Base-by-base conservation (phyloP, 2,888 invertebrate species). In the Microctonus hyperodae region DNA sequence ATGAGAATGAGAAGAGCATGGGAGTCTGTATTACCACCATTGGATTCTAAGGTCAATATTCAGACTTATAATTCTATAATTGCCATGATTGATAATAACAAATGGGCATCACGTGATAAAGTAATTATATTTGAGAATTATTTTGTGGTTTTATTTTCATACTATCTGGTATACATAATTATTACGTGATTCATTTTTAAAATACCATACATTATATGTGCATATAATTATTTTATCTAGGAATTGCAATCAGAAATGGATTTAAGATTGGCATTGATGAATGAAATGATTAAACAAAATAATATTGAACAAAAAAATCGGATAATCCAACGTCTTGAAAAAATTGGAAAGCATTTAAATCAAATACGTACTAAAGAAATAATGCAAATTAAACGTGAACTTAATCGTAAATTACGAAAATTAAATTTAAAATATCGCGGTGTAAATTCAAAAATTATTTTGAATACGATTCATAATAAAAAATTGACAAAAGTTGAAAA, bases 21-120 rank as follows among this genome's bases (percentile, higher is more conserved):
- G 87, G 89, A 90, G 76, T 84, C 87, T 35, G 83, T 86, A 1
- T 82, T 91, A 61, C 87, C 88, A 1, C 88, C 88, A 20, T 83
- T 88, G 61, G 85, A 86, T 67, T 81, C 85, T 25, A 83, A 85
- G 28, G 82, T 83, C 76, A 88, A 89, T 75, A 88, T 89, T 78
- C 89, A 90, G 75, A 85, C 86, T 59, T 85, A 90, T 3, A 86
- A 88, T 13, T 85, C 85, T n/a, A 88, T 94, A 75, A 88, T 95
- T 70, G 89, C 88, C 58, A 91, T 92, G n/a, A 88, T 95, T 71
- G 95, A 95, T 82, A 88, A 90, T 68, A 91, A 93, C 73, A 91
- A 94, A 78, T 95, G 94, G 94, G 88, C 91, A 10, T 91, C 92
- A 63, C 87, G 95, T 69, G 94, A 95, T 79, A 88, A 90, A 72